A percentile compares a stretch with the other conserved stretches of the same genome.
These are phyloP conservation scores for Micrastur ruficollis DNA, from an alignment of 2,797 vertebrate genomes.

Conservation along the genomic window DNA sequence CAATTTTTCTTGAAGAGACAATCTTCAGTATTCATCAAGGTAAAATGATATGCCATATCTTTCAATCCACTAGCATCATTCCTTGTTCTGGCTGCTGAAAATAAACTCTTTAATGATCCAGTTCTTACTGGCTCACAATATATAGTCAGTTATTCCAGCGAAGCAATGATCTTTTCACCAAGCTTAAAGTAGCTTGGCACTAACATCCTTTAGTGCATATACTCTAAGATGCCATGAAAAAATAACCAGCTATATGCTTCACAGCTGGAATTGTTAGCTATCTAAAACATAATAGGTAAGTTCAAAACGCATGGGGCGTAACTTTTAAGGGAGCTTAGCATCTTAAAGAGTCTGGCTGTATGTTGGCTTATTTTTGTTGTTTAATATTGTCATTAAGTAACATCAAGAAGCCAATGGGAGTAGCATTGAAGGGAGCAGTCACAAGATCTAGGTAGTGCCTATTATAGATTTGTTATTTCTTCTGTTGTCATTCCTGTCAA, in stretches of 20 bases:
- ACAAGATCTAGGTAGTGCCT: not conserved
- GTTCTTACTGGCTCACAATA: not conserved
- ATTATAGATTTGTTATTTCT: not conserved
- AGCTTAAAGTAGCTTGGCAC: not conserved
- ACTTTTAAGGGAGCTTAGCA: not conserved
- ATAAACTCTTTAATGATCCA: conserved; percentile 28
- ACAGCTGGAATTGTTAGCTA: not conserved
- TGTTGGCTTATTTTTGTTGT: not conserved
- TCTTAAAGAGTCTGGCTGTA: not conserved
- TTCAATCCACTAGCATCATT: not conserved
- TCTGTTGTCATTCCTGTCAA: not conserved
- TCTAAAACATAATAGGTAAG: not conserved
- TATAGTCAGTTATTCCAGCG: not conserved
- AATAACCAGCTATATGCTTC: not conserved
- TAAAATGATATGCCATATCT: conserved; percentile 37
- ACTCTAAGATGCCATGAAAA: not conserved
- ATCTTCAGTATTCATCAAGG: conserved; percentile 26
- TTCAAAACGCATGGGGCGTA: not conserved
- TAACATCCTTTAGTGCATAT: not conserved
- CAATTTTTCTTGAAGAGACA: conserved; percentile 24
- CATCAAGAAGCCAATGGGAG: not conserved
- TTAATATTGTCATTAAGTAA: not conserved
- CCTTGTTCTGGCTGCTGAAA: conserved; percentile 36
- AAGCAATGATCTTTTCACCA: not conserved
- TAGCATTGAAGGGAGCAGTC: not conserved